phyloP scores from a whole-genome alignment of 2,797 vertebrate species.

The Sphenopsis melanotis region DNA sequence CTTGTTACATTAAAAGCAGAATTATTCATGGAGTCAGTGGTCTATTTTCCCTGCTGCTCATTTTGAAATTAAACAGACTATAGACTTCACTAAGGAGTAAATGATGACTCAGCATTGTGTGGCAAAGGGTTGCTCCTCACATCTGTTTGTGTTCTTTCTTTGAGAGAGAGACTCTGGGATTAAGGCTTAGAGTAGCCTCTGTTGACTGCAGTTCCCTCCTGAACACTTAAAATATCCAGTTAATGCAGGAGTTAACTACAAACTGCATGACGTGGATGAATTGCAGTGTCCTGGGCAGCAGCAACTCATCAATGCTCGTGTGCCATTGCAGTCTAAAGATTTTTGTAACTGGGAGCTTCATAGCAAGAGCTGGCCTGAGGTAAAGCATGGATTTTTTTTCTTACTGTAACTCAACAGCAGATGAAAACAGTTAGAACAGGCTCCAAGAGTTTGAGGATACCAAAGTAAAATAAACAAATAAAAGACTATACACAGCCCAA shows the following conservation, averaged over 20 bases:
- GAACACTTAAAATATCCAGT: accelerated
- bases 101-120: not conserved
- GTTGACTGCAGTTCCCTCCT: not conserved
- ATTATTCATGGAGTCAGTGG: not conserved
- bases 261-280: accelerated
- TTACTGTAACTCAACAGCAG: not conserved
- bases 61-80: not conserved
- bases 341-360: not conserved
- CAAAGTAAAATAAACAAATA: not conserved
- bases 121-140: not conserved
- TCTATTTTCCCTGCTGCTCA: not conserved
- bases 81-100: not conserved
- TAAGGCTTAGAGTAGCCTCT: not conserved
- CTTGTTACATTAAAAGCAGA: constrained; percentile 67
- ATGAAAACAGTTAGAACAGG: not conserved
- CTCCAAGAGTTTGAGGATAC: not conserved
- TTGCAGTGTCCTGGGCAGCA: not conserved
- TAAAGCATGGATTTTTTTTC: not conserved
- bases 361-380: not conserved
- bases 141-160: not conserved
- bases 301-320: accelerated
- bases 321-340: not conserved
- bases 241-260: not conserved
- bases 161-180: not conserved
- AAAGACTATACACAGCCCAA: not conserved